Evolutionary conservation across 2,888 invertebrate genomes (phyloP).

Genomic region (Tetragonisca angustula): DNA sequence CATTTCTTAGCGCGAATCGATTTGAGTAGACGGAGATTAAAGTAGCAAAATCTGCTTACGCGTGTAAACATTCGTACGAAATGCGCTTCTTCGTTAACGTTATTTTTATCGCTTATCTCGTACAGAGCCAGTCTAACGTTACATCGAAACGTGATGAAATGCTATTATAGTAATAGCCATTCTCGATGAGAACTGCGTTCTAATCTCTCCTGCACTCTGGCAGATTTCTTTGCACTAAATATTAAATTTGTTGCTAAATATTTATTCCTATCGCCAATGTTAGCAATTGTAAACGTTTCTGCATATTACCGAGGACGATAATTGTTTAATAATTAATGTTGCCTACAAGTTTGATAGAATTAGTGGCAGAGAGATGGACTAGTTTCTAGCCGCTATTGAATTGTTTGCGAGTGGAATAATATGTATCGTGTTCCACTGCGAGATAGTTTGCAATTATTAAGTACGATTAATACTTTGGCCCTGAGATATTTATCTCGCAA

Average conservation of each 20-base stretch:
- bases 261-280: neutral
- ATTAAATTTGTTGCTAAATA: neutral
- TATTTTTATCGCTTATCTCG: no score
- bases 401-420: neutral
- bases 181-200: neutral
- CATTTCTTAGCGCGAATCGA: constrained; percentile 16
- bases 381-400: neutral
- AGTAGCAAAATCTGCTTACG: constrained; percentile 11
- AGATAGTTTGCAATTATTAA: neutral
- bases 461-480: neutral
- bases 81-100: neutral
- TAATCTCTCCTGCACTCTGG: neutral
- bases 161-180: neutral
- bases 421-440: neutral
- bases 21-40: neutral
- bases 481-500: neutral
- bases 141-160: neutral
- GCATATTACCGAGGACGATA: neutral
- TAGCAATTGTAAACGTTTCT: neutral
- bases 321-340: neutral
- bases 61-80: neutral
- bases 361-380: neutral
- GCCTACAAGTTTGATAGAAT: no score
- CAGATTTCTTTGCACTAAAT: neutral
- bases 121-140: neutral